Percentiles rank a stretch among this genome's conserved stretches.
Conservation (phyloP, 2,113 vertebrate genomes). For the Alligator mississippiensis region DNA sequence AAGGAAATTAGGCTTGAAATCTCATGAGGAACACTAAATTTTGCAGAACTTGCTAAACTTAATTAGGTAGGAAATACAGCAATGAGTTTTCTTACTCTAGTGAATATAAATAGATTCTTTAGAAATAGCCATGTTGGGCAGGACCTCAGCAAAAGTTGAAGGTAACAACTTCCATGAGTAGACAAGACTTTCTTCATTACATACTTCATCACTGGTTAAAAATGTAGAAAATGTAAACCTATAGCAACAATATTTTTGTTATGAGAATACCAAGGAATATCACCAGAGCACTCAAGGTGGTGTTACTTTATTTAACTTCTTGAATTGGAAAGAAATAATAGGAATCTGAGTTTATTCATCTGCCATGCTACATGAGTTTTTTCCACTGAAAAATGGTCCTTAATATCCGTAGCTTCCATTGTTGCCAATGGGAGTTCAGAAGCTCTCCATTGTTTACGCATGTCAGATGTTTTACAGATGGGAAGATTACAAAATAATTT, state of each 20-base stretch:
- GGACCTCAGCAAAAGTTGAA: not conserved
- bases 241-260: not conserved
- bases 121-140: accelerated
- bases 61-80: not conserved
- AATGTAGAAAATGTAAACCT: not conserved
- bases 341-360: not conserved
- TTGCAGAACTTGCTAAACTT: not conserved
- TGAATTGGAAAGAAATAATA: not conserved
- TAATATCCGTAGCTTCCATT: not conserved
- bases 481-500: constrained; percentile 8
- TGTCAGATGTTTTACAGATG: not conserved
- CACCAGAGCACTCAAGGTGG: not conserved
- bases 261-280: not conserved
- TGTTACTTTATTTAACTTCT: not conserved
- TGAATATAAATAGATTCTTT: not conserved
- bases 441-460: not conserved
- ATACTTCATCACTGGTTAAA: not conserved
- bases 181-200: not conserved
- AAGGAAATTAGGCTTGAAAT: not conserved
- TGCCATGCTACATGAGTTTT: not conserved
- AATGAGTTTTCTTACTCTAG: not conserved
- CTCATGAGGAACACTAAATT: not conserved
- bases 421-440: not conserved
- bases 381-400: not conserved
- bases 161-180: not conserved